These are phyloP conservation scores for Gymnothorax javanicus DNA, from an alignment of 2,797 vertebrate species.

Conservation along the genomic window DNA sequence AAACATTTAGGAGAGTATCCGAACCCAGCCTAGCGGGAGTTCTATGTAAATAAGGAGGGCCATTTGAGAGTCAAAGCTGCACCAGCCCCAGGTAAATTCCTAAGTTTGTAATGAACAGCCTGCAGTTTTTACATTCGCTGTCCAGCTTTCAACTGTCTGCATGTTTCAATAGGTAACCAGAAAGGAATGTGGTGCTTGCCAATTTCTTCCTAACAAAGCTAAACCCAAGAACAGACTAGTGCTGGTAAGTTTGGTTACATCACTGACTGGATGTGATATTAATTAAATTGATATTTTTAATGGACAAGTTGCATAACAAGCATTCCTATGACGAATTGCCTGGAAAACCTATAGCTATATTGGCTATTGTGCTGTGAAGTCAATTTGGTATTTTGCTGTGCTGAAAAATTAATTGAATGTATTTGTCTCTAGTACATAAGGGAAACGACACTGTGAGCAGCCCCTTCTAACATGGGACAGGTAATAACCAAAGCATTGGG, in stretches of 20 bases:
- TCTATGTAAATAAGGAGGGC: neutral
- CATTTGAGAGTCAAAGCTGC: constrained; percentile 42
- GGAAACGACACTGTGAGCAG: constrained; percentile 32
- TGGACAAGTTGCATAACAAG: neutral
- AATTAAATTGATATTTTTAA: neutral
- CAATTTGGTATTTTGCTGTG: neutral
- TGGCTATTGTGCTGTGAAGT: neutral
- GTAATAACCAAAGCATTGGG: constrained; percentile 16
- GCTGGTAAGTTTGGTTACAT: constrained; percentile 24
- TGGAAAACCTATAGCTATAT: neutral
- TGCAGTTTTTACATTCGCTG: neutral
- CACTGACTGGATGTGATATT: neutral
- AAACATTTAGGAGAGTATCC: neutral
- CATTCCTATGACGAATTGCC: neutral
- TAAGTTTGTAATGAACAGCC: constrained; percentile 13
- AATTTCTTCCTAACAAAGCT: neutral
- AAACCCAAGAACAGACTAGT: constrained; percentile 6
- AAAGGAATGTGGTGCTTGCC: constrained; percentile 14
- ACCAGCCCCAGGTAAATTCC: constrained; percentile 17
- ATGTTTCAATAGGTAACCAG: constrained; percentile 29
- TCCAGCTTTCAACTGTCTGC: neutral
- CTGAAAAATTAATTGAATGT: neutral
- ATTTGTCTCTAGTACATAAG: constrained; percentile 34
- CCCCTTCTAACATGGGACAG: constrained; percentile 24
- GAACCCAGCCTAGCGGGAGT: neutral